These are phyloP conservation scores for Diachrysia chrysitis DNA, from an alignment of 2,888 invertebrate species.

Conservation along the genomic window DNA sequence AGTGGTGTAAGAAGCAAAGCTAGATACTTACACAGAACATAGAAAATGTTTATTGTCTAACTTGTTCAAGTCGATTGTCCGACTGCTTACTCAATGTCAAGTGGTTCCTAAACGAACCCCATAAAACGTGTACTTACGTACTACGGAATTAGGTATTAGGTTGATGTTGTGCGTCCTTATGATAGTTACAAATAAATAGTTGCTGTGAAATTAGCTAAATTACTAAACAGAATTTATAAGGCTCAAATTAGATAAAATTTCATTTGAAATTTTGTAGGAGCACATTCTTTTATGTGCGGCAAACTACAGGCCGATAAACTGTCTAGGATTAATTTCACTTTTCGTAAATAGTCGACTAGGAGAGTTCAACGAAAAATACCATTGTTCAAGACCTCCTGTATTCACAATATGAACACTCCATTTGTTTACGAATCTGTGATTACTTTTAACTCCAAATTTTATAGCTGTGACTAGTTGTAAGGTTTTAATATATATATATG, in stretches of 20 bases:
- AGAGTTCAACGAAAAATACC: not conserved
- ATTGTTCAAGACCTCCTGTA: too few relatives aligned
- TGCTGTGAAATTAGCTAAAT: constrained; percentile 50
- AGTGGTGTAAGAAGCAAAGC: constrained; percentile 89
- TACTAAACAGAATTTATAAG: constrained; percentile 46
- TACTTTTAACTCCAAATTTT: constrained; percentile 57
- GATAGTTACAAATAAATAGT: constrained; percentile 49
- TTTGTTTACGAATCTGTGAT: constrained; percentile 12
- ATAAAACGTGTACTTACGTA: not conserved
- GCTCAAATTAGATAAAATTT: constrained; percentile 48
- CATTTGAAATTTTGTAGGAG: not conserved
- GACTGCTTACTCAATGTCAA: not conserved
- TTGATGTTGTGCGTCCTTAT: constrained; percentile 57
- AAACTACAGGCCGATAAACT: constrained; percentile 53
- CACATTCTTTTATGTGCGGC: constrained; percentile 18
- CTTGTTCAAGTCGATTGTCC: not conserved
- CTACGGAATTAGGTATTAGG: constrained; percentile 10
- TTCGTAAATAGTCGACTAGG: not conserved
- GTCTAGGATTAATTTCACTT: constrained; percentile 18
- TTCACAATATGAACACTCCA: not conserved
- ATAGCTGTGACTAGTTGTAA: constrained; percentile 64
- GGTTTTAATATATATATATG: constrained; percentile 13
- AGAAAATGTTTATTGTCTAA: not conserved
- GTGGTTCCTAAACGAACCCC: not conserved
- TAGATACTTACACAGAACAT: not conserved